A percentile compares a stretch with the other conserved stretches of the same genome.
Evolutionary conservation across 2,797 vertebrate genomes (phyloP).

Genomic region (Limnodromus scolopaceus): DNA sequence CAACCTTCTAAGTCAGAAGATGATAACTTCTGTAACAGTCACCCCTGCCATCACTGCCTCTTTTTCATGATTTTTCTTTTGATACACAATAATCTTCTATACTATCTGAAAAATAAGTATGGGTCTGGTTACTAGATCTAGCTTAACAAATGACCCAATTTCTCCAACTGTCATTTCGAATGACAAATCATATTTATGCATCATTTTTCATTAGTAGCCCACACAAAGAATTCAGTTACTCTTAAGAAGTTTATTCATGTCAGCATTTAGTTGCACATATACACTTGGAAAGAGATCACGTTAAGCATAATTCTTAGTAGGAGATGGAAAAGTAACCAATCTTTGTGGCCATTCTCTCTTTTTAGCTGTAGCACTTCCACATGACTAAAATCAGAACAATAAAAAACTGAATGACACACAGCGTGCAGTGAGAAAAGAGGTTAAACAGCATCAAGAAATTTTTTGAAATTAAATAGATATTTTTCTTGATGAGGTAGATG

Average conservation of each 20-base stretch:
- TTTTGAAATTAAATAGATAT: not conserved
- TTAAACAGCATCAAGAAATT: not conserved
- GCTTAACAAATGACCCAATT: constrained; percentile 31
- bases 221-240: not conserved
- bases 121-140: not conserved
- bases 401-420: not conserved
- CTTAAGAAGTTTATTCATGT: not conserved
- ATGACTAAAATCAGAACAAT: not conserved
- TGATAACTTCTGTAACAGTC: constrained; percentile 39
- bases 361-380: not conserved
- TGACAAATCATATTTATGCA: not conserved
- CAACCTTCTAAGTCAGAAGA: constrained; percentile 33
- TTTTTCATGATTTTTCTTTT: constrained; percentile 39
- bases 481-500: not conserved
- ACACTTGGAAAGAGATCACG: not conserved
- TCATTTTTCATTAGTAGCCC: not conserved
- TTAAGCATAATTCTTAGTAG: not conserved
- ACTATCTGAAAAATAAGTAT: not conserved
- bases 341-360: not conserved
- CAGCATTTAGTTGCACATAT: not conserved
- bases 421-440: not conserved
- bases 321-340: not conserved
- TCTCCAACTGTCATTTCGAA: not conserved
- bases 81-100: constrained; percentile 8
- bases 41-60: constrained; percentile 21